These are phyloP conservation scores for Lepidocyrtinus sp. DNA, from an alignment of 2,888 invertebrate genomes.

Conservation along the genomic window DNA sequence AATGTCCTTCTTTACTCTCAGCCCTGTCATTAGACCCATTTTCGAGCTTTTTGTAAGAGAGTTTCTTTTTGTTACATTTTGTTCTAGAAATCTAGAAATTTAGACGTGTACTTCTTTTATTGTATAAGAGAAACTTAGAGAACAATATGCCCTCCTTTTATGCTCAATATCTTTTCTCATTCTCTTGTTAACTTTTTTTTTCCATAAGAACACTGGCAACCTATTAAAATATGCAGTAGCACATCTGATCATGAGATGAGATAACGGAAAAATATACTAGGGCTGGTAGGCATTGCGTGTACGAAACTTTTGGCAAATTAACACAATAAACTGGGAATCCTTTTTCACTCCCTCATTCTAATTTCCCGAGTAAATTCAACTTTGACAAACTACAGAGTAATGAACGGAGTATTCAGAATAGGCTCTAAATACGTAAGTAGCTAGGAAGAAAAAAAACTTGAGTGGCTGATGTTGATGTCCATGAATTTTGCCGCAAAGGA, in stretches of 20 bases:
- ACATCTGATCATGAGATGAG: not conserved
- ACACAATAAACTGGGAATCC: slow-evolving; percentile 14
- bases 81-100: not conserved
- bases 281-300: slow-evolving; percentile 9
- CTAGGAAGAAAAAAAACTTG: not conserved
- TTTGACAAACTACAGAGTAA: not conserved
- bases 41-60: not conserved
- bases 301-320: slow-evolving; percentile 36
- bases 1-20: too few species aligned
- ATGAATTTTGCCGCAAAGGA: not conserved
- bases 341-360: not conserved
- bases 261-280: not conserved
- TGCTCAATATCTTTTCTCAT: not conserved
- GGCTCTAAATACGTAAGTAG: too few species aligned
- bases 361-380: not conserved
- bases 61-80: not conserved
- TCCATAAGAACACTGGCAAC: not conserved
- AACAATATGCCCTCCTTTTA: not conserved
- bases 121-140: not conserved
- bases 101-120: not conserved
- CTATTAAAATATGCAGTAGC: not conserved
- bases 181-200: not conserved
- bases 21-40: not conserved
- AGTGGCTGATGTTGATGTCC: not conserved
- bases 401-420: not conserved